Conservation (phyloP, 2,113 vertebrate genomes). For the Anseranas semipalmata region DNA sequence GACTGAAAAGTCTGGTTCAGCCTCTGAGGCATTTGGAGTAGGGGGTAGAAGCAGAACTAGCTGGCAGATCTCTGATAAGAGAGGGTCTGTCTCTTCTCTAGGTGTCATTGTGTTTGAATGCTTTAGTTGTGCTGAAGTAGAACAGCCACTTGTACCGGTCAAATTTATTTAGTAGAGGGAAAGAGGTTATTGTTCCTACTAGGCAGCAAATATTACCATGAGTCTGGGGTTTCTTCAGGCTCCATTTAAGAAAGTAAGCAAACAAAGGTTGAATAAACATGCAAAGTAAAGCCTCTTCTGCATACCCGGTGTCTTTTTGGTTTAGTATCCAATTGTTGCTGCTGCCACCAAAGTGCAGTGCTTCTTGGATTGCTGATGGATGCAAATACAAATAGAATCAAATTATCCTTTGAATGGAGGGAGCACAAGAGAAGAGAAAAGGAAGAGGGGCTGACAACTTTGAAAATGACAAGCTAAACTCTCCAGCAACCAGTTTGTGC, state of each 20-base stretch:
- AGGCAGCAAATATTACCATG: background rate
- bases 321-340: background rate
- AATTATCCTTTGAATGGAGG: background rate
- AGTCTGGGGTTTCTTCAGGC: background rate
- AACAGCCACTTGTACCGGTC: background rate
- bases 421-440: background rate
- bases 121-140: background rate
- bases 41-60: background rate
- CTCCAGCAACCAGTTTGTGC: background rate
- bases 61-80: background rate
- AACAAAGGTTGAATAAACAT: conserved; percentile 41
- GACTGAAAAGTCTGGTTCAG: background rate
- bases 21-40: background rate
- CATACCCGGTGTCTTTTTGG: background rate
- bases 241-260: conserved; percentile 19
- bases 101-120: background rate
- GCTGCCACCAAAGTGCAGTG: background rate
- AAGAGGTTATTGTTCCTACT: background rate
- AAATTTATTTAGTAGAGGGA: background rate
- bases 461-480: background rate
- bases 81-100: background rate
- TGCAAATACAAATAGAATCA: background rate
- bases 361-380: background rate
- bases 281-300: background rate
- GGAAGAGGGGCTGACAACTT: background rate